Percentiles rank a stretch among this genome's conserved stretches.
Evolutionary conservation across 1,140 invertebrate species (phyloP).

Genomic region (Tenebrio molitor): DNA sequence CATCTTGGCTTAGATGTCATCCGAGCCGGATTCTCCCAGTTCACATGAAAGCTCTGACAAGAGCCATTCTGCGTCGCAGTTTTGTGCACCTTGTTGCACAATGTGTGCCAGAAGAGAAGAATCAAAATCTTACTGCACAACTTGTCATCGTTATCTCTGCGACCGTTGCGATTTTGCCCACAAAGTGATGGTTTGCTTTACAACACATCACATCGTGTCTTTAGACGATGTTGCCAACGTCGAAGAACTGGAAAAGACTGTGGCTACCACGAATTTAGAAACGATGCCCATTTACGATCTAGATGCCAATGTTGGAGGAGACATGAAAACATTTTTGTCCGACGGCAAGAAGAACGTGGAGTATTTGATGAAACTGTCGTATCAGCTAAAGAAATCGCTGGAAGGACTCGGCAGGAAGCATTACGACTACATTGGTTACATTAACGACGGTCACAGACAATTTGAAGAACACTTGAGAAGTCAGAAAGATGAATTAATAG

Average conservation of each 20-base stretch:
- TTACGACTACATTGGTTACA: neutral
- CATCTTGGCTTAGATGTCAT: no score
- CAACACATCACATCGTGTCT: neutral
- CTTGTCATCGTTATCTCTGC: neutral
- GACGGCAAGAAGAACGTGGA: neutral
- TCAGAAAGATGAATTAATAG: no score
- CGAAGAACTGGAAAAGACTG: neutral
- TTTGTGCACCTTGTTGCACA: neutral
- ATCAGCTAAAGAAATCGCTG: neutral
- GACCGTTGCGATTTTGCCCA: neutral
- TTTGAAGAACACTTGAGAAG: neutral
- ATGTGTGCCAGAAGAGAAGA: slow-evolving; percentile 1
- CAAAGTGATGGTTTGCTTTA: slow-evolving; percentile 18
- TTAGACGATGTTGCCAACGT: neutral
- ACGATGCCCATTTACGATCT: neutral
- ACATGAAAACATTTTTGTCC: neutral
- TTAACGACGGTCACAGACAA: neutral
- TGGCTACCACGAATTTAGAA: neutral
- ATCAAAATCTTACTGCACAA: neutral
- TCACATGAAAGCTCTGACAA: no score
- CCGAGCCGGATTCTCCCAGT: no score
- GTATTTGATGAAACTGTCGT: neutral
- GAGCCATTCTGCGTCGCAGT: neutral
- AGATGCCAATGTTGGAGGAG: neutral
- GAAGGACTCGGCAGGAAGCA: neutral